Conservation (phyloP, 2,113 vertebrate species). For the Scopus umbretta region DNA sequence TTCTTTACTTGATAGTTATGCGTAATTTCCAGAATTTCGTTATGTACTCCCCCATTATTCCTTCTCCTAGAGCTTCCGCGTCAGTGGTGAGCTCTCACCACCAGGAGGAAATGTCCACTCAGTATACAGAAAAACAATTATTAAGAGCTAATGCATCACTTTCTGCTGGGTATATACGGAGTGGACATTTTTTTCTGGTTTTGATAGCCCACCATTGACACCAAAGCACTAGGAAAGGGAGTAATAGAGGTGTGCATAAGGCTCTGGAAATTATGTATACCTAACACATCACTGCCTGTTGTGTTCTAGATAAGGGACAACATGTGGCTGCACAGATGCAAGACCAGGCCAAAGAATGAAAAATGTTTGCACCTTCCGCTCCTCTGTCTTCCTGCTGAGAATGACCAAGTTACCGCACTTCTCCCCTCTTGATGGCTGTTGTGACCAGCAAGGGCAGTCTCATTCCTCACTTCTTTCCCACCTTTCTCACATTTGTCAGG, state of each 20-base stretch:
- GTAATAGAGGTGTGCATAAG: background rate
- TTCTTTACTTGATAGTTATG: background rate
- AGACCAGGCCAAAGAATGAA: background rate
- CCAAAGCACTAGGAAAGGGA: accelerated
- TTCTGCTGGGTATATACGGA: background rate
- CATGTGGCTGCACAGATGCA: background rate
- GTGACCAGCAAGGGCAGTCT: background rate
- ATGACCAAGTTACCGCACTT: background rate
- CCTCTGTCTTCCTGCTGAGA: background rate
- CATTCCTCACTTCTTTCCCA: background rate
- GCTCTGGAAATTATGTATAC: background rate
- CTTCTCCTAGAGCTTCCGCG: background rate
- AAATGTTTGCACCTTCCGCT: background rate
- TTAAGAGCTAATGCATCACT: background rate
- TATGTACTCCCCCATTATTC: background rate
- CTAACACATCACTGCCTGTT: background rate
- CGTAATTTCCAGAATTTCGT: background rate
- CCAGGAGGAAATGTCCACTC: background rate
- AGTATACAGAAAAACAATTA: background rate
- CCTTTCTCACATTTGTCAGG: background rate
- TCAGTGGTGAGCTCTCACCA: background rate
- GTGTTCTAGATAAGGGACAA: background rate
- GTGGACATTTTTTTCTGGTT: background rate
- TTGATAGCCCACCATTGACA: background rate
- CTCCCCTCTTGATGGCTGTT: background rate